Percentiles rank a stretch among this genome's conserved stretches.
These are phyloP conservation scores for Taphrorychus bicolor DNA, from an alignment of 2,888 invertebrate species.

Conservation along the genomic window DNA sequence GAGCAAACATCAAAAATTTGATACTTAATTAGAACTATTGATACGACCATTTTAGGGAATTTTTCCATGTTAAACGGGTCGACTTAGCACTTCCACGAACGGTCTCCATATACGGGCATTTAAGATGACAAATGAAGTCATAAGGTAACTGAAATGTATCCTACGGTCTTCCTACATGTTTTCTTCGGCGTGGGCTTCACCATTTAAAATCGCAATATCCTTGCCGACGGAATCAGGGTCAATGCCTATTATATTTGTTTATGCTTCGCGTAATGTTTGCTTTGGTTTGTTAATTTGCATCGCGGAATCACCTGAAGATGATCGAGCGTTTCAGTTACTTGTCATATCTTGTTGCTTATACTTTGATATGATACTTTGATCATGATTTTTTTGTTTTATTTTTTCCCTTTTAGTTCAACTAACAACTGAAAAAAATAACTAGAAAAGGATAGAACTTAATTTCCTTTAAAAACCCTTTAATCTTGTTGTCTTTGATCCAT, in stretches of 20 bases:
- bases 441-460: too few relatives aligned
- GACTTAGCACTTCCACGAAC: constrained; percentile 23
- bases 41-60: constrained; percentile 28
- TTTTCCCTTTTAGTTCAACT: too few relatives aligned
- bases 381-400: too few relatives aligned
- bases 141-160: constrained; percentile 40
- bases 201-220: constrained; percentile 35
- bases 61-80: constrained; percentile 24
- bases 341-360: too few relatives aligned
- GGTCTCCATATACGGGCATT: constrained; percentile 35
- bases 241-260: constrained; percentile 37
- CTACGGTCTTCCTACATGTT: constrained; percentile 36
- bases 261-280: constrained; percentile 6
- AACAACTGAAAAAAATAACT: too few relatives aligned
- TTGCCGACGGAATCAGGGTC: constrained; percentile 36
- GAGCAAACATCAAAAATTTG: too few relatives aligned
- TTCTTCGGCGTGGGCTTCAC: constrained; percentile 28
- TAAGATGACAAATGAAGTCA: constrained; percentile 42
- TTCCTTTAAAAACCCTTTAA: too few relatives aligned
- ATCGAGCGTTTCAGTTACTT: too few relatives aligned
- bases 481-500: too few relatives aligned
- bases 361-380: too few relatives aligned
- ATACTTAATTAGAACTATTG: background rate
- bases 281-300: background rate
- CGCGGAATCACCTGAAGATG: background rate